These are phyloP conservation scores for Turdus rufiventris DNA, from an alignment of 2,113 vertebrate genomes.

Conservation along the genomic window DNA sequence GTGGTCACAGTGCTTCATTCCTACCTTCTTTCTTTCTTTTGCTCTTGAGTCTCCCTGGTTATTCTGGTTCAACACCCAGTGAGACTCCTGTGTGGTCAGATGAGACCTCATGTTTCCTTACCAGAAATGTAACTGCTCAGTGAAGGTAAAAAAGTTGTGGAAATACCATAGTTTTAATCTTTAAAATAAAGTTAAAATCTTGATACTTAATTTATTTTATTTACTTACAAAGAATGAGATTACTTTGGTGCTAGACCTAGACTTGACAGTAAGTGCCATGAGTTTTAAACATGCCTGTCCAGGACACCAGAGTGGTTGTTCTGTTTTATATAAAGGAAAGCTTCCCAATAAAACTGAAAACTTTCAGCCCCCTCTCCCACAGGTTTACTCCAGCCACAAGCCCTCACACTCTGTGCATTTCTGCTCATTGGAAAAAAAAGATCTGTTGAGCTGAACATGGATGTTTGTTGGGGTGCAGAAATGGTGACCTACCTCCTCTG, in stretches of 20 bases:
- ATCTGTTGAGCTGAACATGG: background rate
- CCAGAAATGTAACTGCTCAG: background rate
- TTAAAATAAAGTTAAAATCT: background rate
- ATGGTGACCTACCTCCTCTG: rapidly evolving
- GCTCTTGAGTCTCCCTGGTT: background rate
- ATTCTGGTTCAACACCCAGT: background rate
- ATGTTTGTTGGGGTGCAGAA: background rate
- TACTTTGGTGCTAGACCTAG: background rate
- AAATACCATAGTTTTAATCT: background rate
- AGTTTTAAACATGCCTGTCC: background rate
- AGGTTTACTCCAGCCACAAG: background rate
- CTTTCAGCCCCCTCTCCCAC: background rate
- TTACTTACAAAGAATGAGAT: background rate
- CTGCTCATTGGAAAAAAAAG: background rate
- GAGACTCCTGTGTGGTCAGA: background rate
- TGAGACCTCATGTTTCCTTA: background rate
- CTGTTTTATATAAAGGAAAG: background rate
- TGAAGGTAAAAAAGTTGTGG: background rate
- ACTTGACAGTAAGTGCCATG: background rate
- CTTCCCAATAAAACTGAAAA: background rate
- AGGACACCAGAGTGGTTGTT: background rate
- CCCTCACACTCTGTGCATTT: background rate
- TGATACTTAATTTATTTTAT: background rate
- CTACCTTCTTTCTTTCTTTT: background rate
- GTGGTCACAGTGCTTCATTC: background rate